Base-by-base conservation (phyloP, 64 coral and sea anemone species). In the Stichodactyla helianthus region DNA sequence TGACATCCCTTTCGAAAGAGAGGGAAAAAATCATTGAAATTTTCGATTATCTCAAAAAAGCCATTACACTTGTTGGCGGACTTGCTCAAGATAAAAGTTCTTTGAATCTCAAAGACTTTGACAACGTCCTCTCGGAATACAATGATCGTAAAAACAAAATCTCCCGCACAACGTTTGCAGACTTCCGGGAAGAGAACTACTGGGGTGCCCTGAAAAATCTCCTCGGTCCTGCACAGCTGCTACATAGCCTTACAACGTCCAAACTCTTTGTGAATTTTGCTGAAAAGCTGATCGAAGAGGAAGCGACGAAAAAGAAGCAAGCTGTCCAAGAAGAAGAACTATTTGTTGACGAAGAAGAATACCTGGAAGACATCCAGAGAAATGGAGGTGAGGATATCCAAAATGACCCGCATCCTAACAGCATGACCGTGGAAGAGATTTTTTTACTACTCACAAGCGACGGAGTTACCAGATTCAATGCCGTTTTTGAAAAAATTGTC, bases 171-270 rank as follows among this genome's bases (percentile, higher is more conserved):
- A n/a, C 10, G 6, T 81, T 90, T 53, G 77, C 55, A 60, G 83
- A 85, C 77, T 67, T 79, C 16, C 54, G 71, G 13, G 15, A 90
- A n/a, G 19, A 4, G 0, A 78, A 53, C 50, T 90, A 62, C 82
- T 90, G 88, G 88, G 88, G 88, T 0, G 6, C 25, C 20, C 67
- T 89, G 18, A 7, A 27, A 4, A 6, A 4, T n/a, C 22, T 89
- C 10, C 54, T 84, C 19, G 53, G 12, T 15, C 71, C 61, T 5
- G 63, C 25, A 76, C 13, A 65, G 62, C 14, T 19, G 62, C 19
- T 65, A 20, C 62, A 65, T 16, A 20, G 10, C 11, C 10, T 71
- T 71, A 71, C 68, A 4, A 8, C 25, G 2, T 71, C 68, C 25
- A 25, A 5, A 7, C 68, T 71, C 4, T 71, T 71, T 10, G 68